Conservation (phyloP, 92 coral and sea anemone species). For the Porites lobata region DNA sequence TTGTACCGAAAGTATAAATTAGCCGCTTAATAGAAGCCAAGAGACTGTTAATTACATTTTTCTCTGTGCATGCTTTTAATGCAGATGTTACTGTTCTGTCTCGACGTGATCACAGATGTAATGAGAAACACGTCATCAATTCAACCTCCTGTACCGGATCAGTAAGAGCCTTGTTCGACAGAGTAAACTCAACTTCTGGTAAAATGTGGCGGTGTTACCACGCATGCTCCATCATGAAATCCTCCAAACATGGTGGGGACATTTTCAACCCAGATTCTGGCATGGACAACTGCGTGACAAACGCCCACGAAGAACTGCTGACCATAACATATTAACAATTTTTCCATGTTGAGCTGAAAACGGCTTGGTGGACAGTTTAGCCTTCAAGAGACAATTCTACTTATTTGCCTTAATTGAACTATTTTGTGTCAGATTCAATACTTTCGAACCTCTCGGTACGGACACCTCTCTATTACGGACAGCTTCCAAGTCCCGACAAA, state of each 20-base stretch:
- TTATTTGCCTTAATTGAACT: no score
- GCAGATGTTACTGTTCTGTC: conserved; percentile 6
- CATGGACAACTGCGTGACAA: background rate
- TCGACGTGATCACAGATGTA: conserved; percentile 9
- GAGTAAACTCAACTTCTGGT: background rate
- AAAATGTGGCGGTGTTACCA: background rate
- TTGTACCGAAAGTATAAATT: no score
- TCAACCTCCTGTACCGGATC: background rate
- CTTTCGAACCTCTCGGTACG: no score
- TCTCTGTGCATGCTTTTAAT: background rate
- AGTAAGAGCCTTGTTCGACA: conserved; percentile 9
- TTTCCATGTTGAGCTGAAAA: no score
- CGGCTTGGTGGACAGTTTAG: no score
- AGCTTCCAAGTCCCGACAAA: no score
- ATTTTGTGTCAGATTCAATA: no score
- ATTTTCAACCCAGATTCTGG: background rate
- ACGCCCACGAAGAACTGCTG: background rate
- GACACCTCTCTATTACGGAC: no score
- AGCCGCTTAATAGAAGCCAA: background rate
- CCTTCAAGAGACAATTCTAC: no score
- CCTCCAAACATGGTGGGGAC: background rate
- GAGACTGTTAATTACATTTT: background rate
- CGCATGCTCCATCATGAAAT: background rate
- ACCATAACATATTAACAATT: no score
- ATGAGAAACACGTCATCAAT: background rate